Percentiles rank a stretch among this genome's conserved stretches.
phyloP scores from a whole-genome alignment of 2,797 vertebrate species.

The Lacerta agilis region DNA sequence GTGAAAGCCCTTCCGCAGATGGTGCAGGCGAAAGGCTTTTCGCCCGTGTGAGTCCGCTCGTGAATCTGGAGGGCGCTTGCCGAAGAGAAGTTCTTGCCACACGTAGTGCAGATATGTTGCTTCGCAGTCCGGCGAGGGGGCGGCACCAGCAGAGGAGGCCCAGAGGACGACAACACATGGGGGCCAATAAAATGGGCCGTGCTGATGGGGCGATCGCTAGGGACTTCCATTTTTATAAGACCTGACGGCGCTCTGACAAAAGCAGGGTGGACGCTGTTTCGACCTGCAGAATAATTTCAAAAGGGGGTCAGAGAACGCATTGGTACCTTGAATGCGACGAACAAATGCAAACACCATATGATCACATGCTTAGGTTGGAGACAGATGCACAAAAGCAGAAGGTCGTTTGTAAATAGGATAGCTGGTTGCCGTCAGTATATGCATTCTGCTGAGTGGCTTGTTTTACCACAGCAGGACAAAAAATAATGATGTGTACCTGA shows the following conservation, averaged over 20 bases:
- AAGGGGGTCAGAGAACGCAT: rapidly evolving
- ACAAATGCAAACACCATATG: not conserved
- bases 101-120: conserved; percentile 90
- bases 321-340: not conserved
- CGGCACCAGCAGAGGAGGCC: conserved; percentile 74
- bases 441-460: not conserved
- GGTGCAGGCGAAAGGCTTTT: conserved; percentile 97
- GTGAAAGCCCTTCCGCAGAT: conserved; percentile 96
- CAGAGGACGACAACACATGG: conserved; percentile 76
- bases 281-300: conserved; percentile 74
- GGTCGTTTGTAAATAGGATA: not conserved
- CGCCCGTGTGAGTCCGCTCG: conserved; percentile 95
- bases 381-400: not conserved
- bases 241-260: conserved; percentile 87
- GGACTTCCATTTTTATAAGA: conserved; percentile 91
- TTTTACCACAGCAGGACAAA: not conserved
- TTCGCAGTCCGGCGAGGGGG: conserved; percentile 89
- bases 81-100: conserved; percentile 97
- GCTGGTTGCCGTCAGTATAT: not conserved
- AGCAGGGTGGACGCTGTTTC: conserved; percentile 78
- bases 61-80: conserved; percentile 98
- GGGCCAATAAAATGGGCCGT: conserved; percentile 85
- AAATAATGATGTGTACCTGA: not conserved
- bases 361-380: not conserved
- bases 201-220: conserved; percentile 84